Evolutionary conservation across 2,888 invertebrate genomes (phyloP), one percentile per base, ranked within the genome.

Genomic region (Calliopum simillimum): DNA sequence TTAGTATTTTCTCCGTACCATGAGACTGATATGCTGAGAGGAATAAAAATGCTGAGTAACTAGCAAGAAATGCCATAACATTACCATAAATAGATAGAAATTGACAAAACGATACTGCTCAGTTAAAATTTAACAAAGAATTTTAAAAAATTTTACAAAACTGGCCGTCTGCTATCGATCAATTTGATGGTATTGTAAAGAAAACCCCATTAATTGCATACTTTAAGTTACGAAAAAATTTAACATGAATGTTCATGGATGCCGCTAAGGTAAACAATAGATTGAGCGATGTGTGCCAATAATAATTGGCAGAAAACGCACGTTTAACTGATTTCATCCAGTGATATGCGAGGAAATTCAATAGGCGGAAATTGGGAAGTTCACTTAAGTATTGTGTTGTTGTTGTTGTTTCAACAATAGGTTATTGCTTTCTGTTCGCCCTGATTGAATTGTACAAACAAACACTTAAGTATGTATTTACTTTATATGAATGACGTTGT

Each of bases 261-360:
- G 41, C 8, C 41, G 41, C 16, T 19, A 62, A 51, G 41, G 43
- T 53, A 21, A 41, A 64, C 41, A 64, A 64, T 43, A 51, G 53
- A 8, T 53, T 64, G 43, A 53, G 21, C 19, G 41, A 19, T 51
- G 51, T 41, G 64, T 14, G 13, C 23, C 61, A 44, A 61, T 61
- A 61, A 46, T 64, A 64, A 64, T 64, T 64, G 64, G 64, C 64
- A 64, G 51, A 51, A 64, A 53, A 21, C 53, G 64, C 51, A 43
- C 49, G 19, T 41, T 25, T 51, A 25, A 64, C 19, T 53, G 51
- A 64, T 51, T 64, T n/a, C n/a, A n/a, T n/a, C 51, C 51, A 46
- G 61, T 19, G 61, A 21, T 25, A 56, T 53, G 21, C 19, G 23
- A 21, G 56, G 13, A 25, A 33, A 16, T 23, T 23, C 13, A 56